Evolutionary conservation across 2,113 vertebrate genomes (phyloP).

Genomic region (Lota lota): DNA sequence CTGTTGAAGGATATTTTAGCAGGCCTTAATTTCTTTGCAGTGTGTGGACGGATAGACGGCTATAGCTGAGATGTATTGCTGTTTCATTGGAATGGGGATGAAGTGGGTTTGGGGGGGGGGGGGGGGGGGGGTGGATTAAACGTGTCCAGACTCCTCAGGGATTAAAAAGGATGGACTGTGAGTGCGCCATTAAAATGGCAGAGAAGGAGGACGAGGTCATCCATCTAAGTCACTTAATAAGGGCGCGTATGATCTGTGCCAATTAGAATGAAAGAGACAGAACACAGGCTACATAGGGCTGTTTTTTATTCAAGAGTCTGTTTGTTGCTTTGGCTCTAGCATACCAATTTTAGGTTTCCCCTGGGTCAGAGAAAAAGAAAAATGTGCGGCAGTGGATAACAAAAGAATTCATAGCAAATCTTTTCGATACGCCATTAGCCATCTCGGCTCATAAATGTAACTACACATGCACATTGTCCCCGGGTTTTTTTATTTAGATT

Average conservation of each 20-base stretch:
- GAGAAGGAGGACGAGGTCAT: constrained; percentile 52
- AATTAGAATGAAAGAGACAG: constrained; percentile 46
- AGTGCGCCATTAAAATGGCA: constrained; percentile 62
- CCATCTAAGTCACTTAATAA: constrained; percentile 64
- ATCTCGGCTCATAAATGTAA: too few relatives aligned
- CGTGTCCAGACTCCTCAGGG: constrained; percentile 50
- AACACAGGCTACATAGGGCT: constrained; percentile 15
- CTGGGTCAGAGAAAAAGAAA: too few relatives aligned
- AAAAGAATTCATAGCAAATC: too few relatives aligned
- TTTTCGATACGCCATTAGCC: too few relatives aligned
- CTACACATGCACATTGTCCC: too few relatives aligned
- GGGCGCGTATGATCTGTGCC: constrained; percentile 60
- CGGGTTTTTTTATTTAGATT: too few relatives aligned
- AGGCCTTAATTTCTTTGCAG: constrained; percentile 31
- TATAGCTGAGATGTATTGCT: constrained; percentile 31
- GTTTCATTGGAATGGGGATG: constrained; percentile 16
- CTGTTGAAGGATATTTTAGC: constrained; percentile 21
- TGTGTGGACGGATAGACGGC: constrained; percentile 38
- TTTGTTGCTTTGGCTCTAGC: too few relatives aligned
- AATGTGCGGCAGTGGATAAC: too few relatives aligned
- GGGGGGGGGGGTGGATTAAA: constrained; percentile 38
- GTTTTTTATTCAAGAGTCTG: too few relatives aligned
- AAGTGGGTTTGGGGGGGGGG: neutral
- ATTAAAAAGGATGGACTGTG: constrained; percentile 52
- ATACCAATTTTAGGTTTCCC: too few relatives aligned